phyloP scores from a whole-genome alignment of 2,113 vertebrate genomes.

The Gobio gobio region DNA sequence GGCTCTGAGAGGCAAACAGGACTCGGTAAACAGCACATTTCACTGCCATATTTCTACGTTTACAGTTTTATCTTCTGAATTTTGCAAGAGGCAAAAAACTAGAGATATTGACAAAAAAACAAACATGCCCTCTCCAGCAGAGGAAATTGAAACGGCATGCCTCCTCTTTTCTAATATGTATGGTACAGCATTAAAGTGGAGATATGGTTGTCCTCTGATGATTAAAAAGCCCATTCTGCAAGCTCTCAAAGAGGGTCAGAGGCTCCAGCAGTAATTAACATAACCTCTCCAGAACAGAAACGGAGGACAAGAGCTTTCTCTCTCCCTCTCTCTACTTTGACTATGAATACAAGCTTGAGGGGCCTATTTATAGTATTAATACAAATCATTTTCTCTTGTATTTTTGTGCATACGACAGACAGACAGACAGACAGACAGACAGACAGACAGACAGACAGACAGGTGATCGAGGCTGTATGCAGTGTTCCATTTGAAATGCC shows the following conservation, averaged over 20 bases:
- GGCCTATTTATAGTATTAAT: conserved; percentile 54
- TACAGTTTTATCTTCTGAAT: conserved; percentile 1
- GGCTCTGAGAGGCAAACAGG: not conserved
- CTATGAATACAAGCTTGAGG: conserved; percentile 33
- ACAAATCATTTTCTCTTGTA: conserved; percentile 50
- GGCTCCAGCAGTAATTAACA: conserved; percentile 44
- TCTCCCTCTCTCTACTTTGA: not conserved
- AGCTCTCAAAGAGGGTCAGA: conserved; percentile 15
- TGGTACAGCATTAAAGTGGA: conserved; percentile 19
- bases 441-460: conserved; percentile 51
- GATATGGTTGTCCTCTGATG: conserved; percentile 41
- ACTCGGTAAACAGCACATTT: conserved; percentile 1
- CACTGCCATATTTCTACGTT: not conserved
- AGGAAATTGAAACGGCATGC: not conserved
- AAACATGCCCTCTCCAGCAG: not conserved
- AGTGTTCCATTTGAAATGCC: conserved; percentile 36
- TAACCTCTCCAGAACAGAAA: conserved; percentile 34
- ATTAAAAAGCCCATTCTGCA: conserved; percentile 36
- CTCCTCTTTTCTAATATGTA: not conserved
- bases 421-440: conserved; percentile 53
- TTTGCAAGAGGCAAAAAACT: not conserved
- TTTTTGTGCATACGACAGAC: conserved; percentile 42
- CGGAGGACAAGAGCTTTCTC: conserved; percentile 6
- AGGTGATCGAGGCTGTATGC: conserved; percentile 49
- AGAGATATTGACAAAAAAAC: not conserved